These are phyloP conservation scores for Neria commutata DNA, from an alignment of 2,888 invertebrate species.

Conservation along the genomic window DNA sequence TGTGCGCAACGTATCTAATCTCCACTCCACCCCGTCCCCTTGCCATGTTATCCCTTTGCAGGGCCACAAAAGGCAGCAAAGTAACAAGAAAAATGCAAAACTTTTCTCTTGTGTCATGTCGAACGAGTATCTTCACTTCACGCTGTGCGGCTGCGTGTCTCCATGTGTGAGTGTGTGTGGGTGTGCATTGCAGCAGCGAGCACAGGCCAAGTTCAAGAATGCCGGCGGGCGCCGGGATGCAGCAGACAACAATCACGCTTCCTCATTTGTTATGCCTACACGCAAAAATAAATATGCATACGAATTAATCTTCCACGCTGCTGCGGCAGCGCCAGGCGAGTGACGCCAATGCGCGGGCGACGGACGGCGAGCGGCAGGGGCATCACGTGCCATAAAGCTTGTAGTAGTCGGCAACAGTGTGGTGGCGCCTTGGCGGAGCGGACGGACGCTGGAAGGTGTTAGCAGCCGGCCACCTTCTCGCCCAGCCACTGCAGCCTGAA, in stretches of 20 bases:
- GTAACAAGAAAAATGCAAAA: slow-evolving; percentile 9
- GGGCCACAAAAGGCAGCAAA: not conserved
- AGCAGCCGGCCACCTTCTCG: too few relatives aligned
- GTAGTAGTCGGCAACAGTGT: too few relatives aligned
- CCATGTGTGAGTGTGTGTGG: not conserved
- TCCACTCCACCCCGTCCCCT: not conserved
- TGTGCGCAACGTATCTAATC: too few relatives aligned
- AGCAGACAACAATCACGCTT: slow-evolving; percentile 1
- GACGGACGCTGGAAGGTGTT: not conserved
- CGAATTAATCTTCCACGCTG: slow-evolving; percentile 32
- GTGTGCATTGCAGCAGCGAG: not conserved
- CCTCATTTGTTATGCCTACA: slow-evolving; percentile 26
- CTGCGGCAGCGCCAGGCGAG: not conserved
- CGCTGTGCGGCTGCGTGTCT: not conserved
- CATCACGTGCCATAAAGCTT: too few relatives aligned
- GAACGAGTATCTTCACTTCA: not conserved
- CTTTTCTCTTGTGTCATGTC: slow-evolving; percentile 3
- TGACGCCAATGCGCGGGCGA: not conserved
- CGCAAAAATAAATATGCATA: slow-evolving; percentile 37
- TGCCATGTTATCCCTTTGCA: slow-evolving; percentile 1
- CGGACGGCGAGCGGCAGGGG: too few relatives aligned
- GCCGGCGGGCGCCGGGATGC: not conserved
- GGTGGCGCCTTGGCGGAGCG: not conserved
- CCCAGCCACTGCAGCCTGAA: not conserved
- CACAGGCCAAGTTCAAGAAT: slow-evolving; percentile 9